A percentile compares a stretch with the other conserved stretches of the same genome.
Evolutionary conservation across 2,888 invertebrate species (phyloP).

Genomic region (Perithous albicinctus): DNA sequence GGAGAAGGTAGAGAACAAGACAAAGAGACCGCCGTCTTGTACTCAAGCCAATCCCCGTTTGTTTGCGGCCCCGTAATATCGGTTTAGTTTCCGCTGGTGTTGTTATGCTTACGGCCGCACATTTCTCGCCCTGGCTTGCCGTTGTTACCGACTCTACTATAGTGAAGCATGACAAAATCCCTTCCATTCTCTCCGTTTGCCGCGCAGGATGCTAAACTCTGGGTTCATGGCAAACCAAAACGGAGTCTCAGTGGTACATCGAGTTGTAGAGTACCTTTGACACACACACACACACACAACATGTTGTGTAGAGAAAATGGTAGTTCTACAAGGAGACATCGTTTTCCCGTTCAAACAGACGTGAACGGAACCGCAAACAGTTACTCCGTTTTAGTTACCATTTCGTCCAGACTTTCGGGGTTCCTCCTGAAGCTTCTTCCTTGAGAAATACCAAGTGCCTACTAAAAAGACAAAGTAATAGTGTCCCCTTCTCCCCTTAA

Average conservation of each 20-base stretch:
- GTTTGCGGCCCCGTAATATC: conserved; percentile 57
- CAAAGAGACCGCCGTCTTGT: neutral
- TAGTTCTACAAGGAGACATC: conserved; percentile 63
- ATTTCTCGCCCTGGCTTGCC: conserved; percentile 34
- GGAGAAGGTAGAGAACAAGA: conserved; percentile 22
- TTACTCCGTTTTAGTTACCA: conserved; percentile 57
- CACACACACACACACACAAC: conserved; percentile 16
- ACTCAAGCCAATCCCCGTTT: conserved; percentile 25
- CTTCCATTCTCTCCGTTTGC: neutral
- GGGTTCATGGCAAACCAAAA: conserved; percentile 29
- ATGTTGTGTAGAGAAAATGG: conserved; percentile 50
- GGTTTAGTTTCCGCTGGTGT: conserved; percentile 48
- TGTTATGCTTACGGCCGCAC: conserved; percentile 34
- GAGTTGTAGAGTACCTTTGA: neutral
- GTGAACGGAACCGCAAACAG: conserved; percentile 73
- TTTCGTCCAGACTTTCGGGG: conserved; percentile 44
- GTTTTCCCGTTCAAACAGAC: conserved; percentile 70
- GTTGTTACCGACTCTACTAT: neutral
- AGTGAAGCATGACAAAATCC: conserved; percentile 15
- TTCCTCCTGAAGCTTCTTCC: conserved; percentile 10
- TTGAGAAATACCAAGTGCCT: conserved; percentile 6
- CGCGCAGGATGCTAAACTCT: neutral
- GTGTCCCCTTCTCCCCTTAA: neutral
- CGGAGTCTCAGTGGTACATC: conserved; percentile 13
- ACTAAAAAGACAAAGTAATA: neutral